phyloP scores from a whole-genome alignment of 2,888 invertebrate species.

The Gortyna flavago region DNA sequence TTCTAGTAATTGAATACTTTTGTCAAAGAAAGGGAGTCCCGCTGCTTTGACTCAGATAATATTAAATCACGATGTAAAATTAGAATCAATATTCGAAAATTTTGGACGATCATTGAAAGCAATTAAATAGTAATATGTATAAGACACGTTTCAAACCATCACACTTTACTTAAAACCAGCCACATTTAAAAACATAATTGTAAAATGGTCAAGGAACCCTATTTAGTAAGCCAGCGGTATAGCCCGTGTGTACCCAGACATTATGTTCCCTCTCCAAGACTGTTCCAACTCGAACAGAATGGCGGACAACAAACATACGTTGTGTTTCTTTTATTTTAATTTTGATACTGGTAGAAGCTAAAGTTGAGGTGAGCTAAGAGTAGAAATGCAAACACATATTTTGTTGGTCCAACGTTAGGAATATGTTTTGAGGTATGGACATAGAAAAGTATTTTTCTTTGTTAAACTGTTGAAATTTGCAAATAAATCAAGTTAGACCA shows the following conservation, averaged over 20 bases:
- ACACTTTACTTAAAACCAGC: background rate
- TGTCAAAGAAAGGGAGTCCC: background rate
- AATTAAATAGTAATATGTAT: background rate
- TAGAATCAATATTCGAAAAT: background rate
- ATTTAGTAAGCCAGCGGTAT: constrained; percentile 1
- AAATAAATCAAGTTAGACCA: background rate
- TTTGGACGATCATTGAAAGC: background rate
- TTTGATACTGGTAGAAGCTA: background rate
- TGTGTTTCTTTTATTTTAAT: constrained; percentile 30
- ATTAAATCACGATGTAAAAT: constrained; percentile 15
- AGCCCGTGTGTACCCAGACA: constrained; percentile 2
- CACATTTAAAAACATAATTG: background rate
- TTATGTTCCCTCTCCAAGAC: constrained; percentile 18
- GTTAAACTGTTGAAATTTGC: too few species aligned
- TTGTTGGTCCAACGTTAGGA: background rate
- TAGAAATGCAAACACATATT: background rate
- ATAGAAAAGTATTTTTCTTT: background rate
- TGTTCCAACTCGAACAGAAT: constrained; percentile 26
- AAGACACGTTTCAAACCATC: background rate
- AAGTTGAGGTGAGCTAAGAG: background rate
- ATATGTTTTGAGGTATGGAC: too few species aligned
- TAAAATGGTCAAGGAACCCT: constrained; percentile 15
- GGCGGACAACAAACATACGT: constrained; percentile 11
- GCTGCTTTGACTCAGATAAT: constrained; percentile 10
- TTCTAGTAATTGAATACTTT: constrained; percentile 27